phyloP scores from a whole-genome alignment of 2,888 invertebrate genomes.

The Eudemis profundana region DNA sequence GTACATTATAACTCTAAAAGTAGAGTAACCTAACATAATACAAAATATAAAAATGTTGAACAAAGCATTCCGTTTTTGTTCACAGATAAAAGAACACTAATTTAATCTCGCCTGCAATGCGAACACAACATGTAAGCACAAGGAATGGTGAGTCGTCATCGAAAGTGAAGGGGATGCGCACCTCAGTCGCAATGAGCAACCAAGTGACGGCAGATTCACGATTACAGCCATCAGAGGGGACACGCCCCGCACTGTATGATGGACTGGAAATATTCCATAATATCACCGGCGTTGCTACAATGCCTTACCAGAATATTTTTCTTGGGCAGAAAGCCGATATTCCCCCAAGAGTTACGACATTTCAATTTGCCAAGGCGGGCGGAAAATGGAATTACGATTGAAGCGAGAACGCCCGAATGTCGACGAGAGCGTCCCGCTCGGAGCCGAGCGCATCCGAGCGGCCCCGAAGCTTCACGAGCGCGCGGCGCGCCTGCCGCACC shows the following conservation, averaged over 20 bases:
- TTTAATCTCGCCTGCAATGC: background rate
- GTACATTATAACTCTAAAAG: background rate
- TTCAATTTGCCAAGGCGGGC: slow-evolving; percentile 86
- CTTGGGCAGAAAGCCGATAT: slow-evolving; percentile 85
- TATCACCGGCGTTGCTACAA: slow-evolving; percentile 81
- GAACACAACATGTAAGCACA: slow-evolving; percentile 12
- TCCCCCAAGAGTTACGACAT: slow-evolving; percentile 86
- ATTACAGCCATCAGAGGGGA: slow-evolving; percentile 74
- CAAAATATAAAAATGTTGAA: background rate
- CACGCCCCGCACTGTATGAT: slow-evolving; percentile 76
- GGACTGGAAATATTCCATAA: slow-evolving; percentile 82
- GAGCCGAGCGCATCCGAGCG: slow-evolving; percentile 59
- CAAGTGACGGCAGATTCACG: slow-evolving; percentile 74
- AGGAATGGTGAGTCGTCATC: slow-evolving; percentile 52
- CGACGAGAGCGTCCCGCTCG: slow-evolving; percentile 62
- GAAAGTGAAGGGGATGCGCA: slow-evolving; percentile 63
- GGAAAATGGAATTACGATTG: slow-evolving; percentile 86
- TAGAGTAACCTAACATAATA: background rate
- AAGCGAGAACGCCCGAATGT: slow-evolving; percentile 77
- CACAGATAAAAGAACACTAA: background rate
- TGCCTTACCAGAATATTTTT: slow-evolving; percentile 83
- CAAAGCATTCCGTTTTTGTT: background rate
- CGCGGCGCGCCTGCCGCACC: slow-evolving; percentile 74
- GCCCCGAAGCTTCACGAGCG: slow-evolving; percentile 65
- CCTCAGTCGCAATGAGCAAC: slow-evolving; percentile 58